Percentiles rank a stretch among this genome's conserved stretches.
These are phyloP conservation scores for Anguilla japonica DNA, from an alignment of 2,113 vertebrate genomes.

Conservation along the genomic window DNA sequence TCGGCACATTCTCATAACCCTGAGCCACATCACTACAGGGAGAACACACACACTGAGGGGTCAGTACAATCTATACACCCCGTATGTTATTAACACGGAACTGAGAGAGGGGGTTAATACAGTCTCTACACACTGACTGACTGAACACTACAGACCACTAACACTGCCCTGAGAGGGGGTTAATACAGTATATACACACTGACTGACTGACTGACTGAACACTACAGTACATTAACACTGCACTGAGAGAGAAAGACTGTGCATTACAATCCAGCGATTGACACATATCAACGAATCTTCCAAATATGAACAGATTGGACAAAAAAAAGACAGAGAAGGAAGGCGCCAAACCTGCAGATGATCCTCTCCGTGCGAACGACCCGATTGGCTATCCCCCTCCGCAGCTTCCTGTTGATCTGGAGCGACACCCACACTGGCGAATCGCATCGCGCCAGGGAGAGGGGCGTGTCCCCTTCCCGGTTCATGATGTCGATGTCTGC, in stretches of 20 bases:
- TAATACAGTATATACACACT: slow-evolving; percentile 1
- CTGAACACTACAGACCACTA: neutral
- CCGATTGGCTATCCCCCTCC: slow-evolving; percentile 80
- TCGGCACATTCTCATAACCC: slow-evolving; percentile 88
- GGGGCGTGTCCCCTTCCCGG: slow-evolving; percentile 84
- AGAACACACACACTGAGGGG: neutral
- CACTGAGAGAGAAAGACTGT: too few relatives aligned
- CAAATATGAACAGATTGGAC: neutral
- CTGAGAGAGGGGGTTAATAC: neutral
- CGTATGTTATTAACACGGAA: neutral
- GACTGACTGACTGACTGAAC: neutral
- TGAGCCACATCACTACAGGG: slow-evolving; percentile 82
- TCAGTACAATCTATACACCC: neutral
- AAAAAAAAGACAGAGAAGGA: neutral
- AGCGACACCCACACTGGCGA: slow-evolving; percentile 86
- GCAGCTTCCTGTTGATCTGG: slow-evolving; percentile 87
- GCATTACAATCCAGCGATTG: too few relatives aligned
- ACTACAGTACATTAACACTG: neutral
- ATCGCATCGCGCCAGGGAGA: slow-evolving; percentile 77
- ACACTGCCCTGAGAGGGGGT: neutral
- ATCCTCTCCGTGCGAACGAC: slow-evolving; percentile 83
- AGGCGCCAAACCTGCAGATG: slow-evolving; percentile 75
- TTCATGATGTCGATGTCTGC: slow-evolving; percentile 85
- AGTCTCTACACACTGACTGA: too few relatives aligned
- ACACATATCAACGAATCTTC: neutral